Conservation (phyloP, 2,888 invertebrate genomes). For the Cephus nigrinus region DNA sequence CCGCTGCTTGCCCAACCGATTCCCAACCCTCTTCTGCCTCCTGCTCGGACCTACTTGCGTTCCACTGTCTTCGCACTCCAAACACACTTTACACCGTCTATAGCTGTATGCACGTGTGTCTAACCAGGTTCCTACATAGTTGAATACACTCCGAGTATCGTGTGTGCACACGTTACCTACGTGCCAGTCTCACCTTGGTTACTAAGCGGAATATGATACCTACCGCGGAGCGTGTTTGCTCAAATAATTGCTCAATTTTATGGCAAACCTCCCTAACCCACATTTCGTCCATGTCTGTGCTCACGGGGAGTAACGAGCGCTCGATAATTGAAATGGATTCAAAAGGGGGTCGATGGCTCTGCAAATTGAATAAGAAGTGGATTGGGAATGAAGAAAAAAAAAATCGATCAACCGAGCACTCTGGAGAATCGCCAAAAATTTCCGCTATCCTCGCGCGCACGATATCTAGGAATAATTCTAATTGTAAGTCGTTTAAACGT, state of each 20-base stretch:
- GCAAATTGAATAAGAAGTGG: not conserved
- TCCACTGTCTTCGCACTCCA: not conserved
- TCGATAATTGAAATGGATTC: not conserved
- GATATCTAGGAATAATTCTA: not conserved
- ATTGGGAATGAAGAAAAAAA: not conserved
- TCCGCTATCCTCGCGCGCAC: not conserved
- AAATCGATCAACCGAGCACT: not conserved
- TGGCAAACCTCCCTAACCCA: not conserved
- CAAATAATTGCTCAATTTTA: slow-evolving; percentile 37
- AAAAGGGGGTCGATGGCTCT: not conserved
- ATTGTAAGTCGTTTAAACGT: not conserved
- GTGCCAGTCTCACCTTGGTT: slow-evolving; percentile 41
- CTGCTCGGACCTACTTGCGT: not conserved
- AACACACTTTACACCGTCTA: not conserved
- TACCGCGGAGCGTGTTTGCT: slow-evolving; percentile 36
- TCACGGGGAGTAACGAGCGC: not conserved
- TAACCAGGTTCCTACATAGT: not conserved
- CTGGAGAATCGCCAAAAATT: not conserved
- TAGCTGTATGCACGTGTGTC: not conserved
- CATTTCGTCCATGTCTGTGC: not conserved
- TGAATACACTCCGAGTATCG: not conserved
- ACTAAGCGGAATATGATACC: slow-evolving; percentile 20
- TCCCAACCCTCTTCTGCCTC: not conserved
- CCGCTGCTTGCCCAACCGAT: slow-evolving; percentile 17
- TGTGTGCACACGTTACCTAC: not conserved